Conservation (phyloP, 2,797 vertebrate genomes). For the Babyrousa celebensis region DNA sequence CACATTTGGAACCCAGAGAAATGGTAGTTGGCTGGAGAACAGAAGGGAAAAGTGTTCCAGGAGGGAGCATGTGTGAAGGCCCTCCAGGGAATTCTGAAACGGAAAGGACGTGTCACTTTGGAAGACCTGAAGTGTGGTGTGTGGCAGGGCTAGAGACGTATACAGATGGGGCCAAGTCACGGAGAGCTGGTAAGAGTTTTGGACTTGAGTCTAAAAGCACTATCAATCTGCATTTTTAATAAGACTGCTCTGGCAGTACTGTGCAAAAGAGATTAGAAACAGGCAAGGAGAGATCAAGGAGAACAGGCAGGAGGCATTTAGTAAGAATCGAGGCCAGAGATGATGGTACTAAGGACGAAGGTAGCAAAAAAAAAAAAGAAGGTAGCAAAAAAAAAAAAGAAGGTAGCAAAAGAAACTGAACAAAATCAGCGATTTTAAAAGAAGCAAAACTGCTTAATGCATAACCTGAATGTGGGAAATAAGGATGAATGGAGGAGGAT, state of each 20-base stretch:
- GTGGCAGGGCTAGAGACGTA: too few relatives aligned
- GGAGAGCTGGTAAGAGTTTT: neutral
- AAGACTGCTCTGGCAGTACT: neutral
- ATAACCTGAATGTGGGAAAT: neutral
- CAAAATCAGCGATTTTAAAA: neutral
- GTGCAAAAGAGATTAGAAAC: neutral
- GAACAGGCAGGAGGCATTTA: neutral
- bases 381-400: too few relatives aligned
- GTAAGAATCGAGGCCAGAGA: neutral
- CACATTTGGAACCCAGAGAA: neutral
- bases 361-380: neutral
- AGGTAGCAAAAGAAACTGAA: neutral
- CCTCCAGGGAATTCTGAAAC: neutral
- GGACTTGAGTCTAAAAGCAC: conserved; percentile 22
- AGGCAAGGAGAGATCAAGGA: neutral
- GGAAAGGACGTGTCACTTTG: neutral
- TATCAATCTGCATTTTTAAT: neutral
- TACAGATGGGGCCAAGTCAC: neutral
- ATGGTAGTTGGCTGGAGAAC: neutral
- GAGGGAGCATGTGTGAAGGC: neutral
- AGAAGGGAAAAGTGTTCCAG: neutral
- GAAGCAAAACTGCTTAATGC: neutral
- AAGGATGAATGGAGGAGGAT: neutral
- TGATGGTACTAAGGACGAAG: neutral
- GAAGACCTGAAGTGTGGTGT: neutral